Base-by-base conservation (phyloP, 2,888 invertebrate genomes). In the Cylindroiulus punctatus region DNA sequence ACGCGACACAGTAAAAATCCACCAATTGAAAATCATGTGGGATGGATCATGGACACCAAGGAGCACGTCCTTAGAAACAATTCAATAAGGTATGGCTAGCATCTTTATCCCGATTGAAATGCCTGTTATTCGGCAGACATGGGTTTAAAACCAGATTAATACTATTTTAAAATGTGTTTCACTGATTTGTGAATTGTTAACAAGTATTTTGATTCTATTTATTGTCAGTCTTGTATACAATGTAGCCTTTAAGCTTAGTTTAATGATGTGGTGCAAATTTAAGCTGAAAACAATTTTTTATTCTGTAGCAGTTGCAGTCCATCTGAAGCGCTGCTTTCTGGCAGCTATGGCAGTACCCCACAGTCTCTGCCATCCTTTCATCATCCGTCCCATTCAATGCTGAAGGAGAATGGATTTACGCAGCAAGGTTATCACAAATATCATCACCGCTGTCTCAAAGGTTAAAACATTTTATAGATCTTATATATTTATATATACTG, bases 361-460 rank as follows among this genome's bases (percentile, higher is more conserved):
- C 95, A 95, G 90, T 94, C 96, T 87, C 92, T 98, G 91, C 97
- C 97, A 44, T 93, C 94, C 84, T 98, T 98, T 93, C 97, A 98
- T 91, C 99, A 99, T 93, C 98, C 98, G 52, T 97, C 97, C 90
- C 98, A 98, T 91, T 94, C 97, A 12, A 92, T 99, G 88, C 94
- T 99, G 81, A 94, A 97, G 88, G 98, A 98, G 91, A 98, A 98
- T 91, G 97, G 97, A 90, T 99, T 99, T 92, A 98, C 98, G 8
- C 99, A 98, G 92, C 97, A 97, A 91, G 97, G 96, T 2, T 99
- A 99, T 92, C 96, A 97, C 92, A 98, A 98, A 91, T 99, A 98
- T 92, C 95, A 97, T 91, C 95, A 96, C 88, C 93, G 97, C 89
- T 99, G 99, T 91, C 93, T 98, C 65, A 97, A 96, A 94, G 96